A percentile compares a stretch with the other conserved stretches of the same genome.
phyloP scores from a whole-genome alignment of 1,140 invertebrate genomes.

The Agrypnia vestita region DNA sequence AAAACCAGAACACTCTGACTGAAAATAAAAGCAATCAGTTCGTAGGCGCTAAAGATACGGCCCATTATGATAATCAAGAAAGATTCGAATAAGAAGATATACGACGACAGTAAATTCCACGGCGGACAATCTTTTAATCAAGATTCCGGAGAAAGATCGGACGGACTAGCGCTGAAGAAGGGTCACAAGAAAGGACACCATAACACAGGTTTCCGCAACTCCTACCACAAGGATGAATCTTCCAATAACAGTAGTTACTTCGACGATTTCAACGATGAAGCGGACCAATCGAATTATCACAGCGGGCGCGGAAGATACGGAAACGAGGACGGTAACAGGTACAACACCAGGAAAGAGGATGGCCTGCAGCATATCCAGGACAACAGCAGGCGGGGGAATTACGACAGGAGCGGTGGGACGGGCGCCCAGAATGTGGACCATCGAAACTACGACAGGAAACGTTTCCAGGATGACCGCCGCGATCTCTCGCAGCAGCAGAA shows the following conservation, averaged over 20 bases:
- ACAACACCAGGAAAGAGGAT: conserved; percentile 70
- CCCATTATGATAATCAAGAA: conserved; percentile 69
- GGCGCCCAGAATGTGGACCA: conserved; percentile 69
- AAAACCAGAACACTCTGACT: conserved; percentile 66
- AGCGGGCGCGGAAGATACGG: conserved; percentile 70
- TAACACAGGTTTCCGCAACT: conserved; percentile 77
- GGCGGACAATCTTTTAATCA: conserved; percentile 67
- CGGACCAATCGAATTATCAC: conserved; percentile 72
- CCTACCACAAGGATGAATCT: conserved; percentile 79
- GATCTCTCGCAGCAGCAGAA: conserved; percentile 69
- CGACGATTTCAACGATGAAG: conserved; percentile 76
- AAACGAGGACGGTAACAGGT: conserved; percentile 69
- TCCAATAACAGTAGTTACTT: conserved; percentile 78
- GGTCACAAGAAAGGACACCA: conserved; percentile 78
- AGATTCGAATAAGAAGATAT: conserved; percentile 67
- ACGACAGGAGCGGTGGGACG: conserved; percentile 71
- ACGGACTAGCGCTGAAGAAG: conserved; percentile 70
- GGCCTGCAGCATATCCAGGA: conserved; percentile 66
- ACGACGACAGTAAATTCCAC: conserved; percentile 67
- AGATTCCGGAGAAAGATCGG: conserved; percentile 68
- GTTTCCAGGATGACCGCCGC: conserved; percentile 71
- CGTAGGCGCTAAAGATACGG: conserved; percentile 68
- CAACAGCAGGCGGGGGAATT: conserved; percentile 68
- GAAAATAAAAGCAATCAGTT: conserved; percentile 69
- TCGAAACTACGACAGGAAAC: conserved; percentile 72